These are phyloP conservation scores for Spatulosminthurus flaviceps DNA, from an alignment of 2,888 invertebrate species.

Conservation along the genomic window DNA sequence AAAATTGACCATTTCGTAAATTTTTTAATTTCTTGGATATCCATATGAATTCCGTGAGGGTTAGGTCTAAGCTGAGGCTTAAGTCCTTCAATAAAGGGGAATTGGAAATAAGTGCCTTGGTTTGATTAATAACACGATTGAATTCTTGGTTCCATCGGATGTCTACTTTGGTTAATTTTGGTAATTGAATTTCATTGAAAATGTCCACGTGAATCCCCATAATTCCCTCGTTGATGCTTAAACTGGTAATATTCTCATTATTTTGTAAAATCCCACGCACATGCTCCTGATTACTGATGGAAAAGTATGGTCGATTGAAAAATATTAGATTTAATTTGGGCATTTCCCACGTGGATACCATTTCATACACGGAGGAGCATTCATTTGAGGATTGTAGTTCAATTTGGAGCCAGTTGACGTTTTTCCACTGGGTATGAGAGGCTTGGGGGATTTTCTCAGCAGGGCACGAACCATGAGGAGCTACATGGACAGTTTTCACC, in stretches of 20 bases:
- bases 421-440: not conserved
- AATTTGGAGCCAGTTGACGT: not conserved
- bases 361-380: not conserved
- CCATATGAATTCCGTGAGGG: not conserved
- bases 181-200: not conserved
- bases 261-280: not conserved
- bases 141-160: conserved; percentile 8
- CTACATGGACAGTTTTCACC: not conserved
- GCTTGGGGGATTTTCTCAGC: not conserved
- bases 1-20: not conserved
- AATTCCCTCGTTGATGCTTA: not conserved
- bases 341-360: not conserved
- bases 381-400: not conserved
- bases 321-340: not conserved
- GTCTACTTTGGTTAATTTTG: not conserved
- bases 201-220: not conserved
- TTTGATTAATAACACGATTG: not conserved
- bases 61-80: not conserved
- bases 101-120: not conserved
- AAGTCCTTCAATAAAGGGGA: not conserved
- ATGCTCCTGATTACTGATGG: not conserved
- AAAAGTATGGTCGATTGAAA: not conserved
- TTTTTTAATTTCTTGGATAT: not conserved
- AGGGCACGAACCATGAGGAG: not conserved
- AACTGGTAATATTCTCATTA: not conserved